Evolutionary conservation across 2,797 vertebrate species (phyloP), one percentile per base, ranked within the genome.

Genomic region (Epinephelus awoara): DNA sequence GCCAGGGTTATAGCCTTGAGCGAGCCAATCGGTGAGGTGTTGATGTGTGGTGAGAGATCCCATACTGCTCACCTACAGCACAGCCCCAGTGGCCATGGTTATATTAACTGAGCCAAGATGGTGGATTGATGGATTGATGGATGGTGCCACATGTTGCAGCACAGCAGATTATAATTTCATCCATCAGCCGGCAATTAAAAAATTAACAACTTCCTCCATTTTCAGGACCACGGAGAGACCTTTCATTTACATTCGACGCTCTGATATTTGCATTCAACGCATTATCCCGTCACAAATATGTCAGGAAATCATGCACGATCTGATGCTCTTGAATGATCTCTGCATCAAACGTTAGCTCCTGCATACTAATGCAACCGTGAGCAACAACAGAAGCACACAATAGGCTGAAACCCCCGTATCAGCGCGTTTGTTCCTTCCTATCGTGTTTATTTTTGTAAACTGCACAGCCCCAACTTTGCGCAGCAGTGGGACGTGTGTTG

Each of bases 361-460:
- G 87, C 89, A 86, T 90, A 71, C 76, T 88, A 85, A 92, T 91
- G 82, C 21, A 6, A 29, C 72, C 0, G 34, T 29, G 69, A 46
- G 64, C 82, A 59, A 34, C 77, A 34, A 62, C 70, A 15, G 72
- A 79, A 58, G 50, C 34, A 8, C 88, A 82, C 88, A 80, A 85
- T 77, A 27, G 75, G 68, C 65, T 66, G 75, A 70, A 84, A 71
- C 56, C 56, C 56, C 56, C 1, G 8, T 27, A 23, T 50, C 62
- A 38, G 57, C 34, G 27, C 44, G 18, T 76, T 75, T 5, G 14
- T 73, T 84, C 80, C 79, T 77, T 67, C 75, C 67, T 58, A 18
- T 67, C 9, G n/a, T 91, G 88, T 93, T 89, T 90, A 85, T 92
- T 92, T 93, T 88, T 69, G 67, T 88, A 88, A 92, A 91, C 64